Evolutionary conservation across 2,113 vertebrate genomes (phyloP).

Genomic region (Spizaetus ornatus): DNA sequence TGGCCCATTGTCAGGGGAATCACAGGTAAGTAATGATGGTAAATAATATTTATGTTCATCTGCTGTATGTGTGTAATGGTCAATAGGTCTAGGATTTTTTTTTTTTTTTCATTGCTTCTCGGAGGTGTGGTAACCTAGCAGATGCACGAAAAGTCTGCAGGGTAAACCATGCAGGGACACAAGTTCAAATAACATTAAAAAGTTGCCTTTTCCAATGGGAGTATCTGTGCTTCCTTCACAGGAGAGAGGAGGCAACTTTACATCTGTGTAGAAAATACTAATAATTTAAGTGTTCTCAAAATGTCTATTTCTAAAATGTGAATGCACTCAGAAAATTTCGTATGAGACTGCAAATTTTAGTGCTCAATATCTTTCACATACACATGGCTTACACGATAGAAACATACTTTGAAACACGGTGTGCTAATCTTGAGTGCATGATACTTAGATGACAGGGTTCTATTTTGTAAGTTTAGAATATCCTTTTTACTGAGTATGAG

Average conservation of each 20-base stretch:
- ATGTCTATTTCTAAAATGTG: background rate
- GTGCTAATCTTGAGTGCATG: background rate
- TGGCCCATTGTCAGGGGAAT: background rate
- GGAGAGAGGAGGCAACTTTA: background rate
- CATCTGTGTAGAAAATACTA: background rate
- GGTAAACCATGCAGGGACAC: background rate
- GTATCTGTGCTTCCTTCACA: background rate
- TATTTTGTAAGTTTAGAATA: background rate
- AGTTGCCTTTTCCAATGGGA: background rate
- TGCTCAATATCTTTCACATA: background rate
- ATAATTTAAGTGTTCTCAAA: background rate
- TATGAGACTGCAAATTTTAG: background rate
- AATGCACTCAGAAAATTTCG: background rate
- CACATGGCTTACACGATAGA: background rate
- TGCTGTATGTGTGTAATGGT: background rate
- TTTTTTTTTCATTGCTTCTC: background rate
- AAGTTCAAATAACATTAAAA: background rate
- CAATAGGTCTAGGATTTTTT: background rate
- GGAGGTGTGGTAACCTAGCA: background rate
- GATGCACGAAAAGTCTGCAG: background rate
- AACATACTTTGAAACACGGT: background rate
- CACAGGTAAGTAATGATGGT: background rate
- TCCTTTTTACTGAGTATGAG: background rate
- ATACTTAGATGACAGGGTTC: background rate
- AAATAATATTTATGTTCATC: background rate